phyloP scores from a whole-genome alignment of 1,140 invertebrate genomes.

The Leptopilina clavipes region DNA sequence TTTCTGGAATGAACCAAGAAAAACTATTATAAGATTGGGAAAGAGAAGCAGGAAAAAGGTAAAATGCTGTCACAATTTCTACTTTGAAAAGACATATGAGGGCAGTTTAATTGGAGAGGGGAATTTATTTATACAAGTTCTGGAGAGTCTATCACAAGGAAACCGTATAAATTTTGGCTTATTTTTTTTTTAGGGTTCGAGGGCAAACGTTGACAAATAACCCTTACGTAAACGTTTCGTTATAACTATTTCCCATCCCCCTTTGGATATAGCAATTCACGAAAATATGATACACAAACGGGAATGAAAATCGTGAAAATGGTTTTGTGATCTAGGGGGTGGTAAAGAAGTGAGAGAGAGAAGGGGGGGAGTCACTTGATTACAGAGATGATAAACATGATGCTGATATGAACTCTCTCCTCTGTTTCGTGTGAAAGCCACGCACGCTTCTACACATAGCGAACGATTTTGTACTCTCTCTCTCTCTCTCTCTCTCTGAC shows the following conservation, averaged over 20 bases:
- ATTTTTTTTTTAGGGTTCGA: slow-evolving; percentile 47
- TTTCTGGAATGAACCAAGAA: slow-evolving; percentile 27
- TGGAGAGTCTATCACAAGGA: slow-evolving; percentile 64
- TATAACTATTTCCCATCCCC: slow-evolving; percentile 63
- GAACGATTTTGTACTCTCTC: slow-evolving; percentile 27
- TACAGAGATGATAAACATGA: slow-evolving; percentile 72
- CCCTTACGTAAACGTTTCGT: slow-evolving; percentile 69
- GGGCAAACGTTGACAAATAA: slow-evolving; percentile 70
- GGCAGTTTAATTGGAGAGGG: slow-evolving; percentile 69
- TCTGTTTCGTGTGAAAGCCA: slow-evolving; percentile 41
- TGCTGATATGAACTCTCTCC: slow-evolving; percentile 68
- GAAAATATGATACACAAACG: slow-evolving; percentile 63
- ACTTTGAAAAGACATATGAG: slow-evolving; percentile 70
- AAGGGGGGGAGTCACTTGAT: slow-evolving; percentile 62
- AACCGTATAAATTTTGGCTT: slow-evolving; percentile 39
- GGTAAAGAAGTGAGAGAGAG: background rate
- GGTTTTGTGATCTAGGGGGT: background rate
- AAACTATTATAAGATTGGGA: background rate
- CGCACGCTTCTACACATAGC: slow-evolving; percentile 3
- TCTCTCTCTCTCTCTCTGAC: slow-evolving; percentile 45
- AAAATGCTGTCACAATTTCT: slow-evolving; percentile 69
- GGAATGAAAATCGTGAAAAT: slow-evolving; percentile 56
- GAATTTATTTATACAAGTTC: slow-evolving; percentile 74
- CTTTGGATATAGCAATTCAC: slow-evolving; percentile 40
- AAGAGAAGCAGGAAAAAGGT: slow-evolving; percentile 28